Percentiles rank a stretch among this genome's conserved stretches.
Conservation (phyloP, 2,888 invertebrate species). For the Deilephila elpenor region DNA sequence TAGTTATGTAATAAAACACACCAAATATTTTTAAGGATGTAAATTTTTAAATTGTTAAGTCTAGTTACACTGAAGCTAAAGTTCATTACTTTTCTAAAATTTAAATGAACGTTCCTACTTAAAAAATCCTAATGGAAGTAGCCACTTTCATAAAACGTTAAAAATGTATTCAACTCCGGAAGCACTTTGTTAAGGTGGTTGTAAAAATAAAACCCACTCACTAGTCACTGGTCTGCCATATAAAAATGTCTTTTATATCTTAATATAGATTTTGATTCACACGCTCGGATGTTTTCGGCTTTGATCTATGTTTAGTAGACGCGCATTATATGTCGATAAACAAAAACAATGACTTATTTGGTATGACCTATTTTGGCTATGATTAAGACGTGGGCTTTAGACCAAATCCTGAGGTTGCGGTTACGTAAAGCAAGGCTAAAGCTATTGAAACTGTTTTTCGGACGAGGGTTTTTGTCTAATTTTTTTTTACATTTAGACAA, state of each 20-base stretch:
- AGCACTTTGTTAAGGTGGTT: constrained; percentile 57
- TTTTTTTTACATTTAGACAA: neutral
- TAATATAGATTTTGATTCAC: constrained; percentile 12
- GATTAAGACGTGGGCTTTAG: neutral
- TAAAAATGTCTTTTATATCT: constrained; percentile 24
- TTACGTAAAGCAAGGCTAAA: neutral
- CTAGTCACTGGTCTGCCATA: constrained; percentile 29
- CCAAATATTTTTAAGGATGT: neutral
- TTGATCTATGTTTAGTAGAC: neutral
- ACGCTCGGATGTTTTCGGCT: constrained; percentile 1
- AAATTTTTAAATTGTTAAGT: neutral
- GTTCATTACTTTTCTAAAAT: constrained; percentile 13
- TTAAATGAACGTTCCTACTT: neutral
- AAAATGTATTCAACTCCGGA: constrained; percentile 51
- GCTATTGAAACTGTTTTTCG: neutral
- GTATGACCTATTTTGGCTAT: neutral
- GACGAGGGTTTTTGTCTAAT: neutral
- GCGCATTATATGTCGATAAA: neutral
- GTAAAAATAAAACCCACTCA: constrained; percentile 51
- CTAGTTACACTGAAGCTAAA: neutral
- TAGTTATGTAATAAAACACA: neutral
- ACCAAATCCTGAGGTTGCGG: neutral
- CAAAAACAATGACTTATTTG: constrained; percentile 5
- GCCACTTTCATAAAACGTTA: constrained; percentile 36
- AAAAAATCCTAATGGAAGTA: constrained; percentile 11